Evolutionary conservation across 2,888 invertebrate genomes (phyloP).

Genomic region (Margaritifera margaritifera): DNA sequence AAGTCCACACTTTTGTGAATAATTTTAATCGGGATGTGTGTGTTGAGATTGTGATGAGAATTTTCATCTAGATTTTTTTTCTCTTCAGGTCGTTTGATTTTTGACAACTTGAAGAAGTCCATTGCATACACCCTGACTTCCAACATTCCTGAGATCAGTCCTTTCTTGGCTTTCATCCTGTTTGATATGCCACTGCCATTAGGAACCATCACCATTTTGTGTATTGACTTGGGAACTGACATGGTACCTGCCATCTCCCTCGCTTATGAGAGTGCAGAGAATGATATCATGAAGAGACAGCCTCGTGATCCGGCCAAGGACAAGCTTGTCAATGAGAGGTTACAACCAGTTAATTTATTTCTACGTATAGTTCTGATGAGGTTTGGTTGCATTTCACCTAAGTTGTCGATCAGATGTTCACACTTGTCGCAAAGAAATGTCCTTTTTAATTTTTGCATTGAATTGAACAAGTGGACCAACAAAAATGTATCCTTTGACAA

Average conservation of each 20-base stretch:
- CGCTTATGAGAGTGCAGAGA: conserved; percentile 92
- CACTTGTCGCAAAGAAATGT: too few relatives aligned
- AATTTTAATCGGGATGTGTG: too few relatives aligned
- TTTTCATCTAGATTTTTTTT: conserved; percentile 1
- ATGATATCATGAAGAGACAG: conserved; percentile 94
- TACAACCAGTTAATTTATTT: conserved; percentile 62
- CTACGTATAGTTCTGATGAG: too few relatives aligned
- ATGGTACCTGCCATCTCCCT: conserved; percentile 95
- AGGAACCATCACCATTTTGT: conserved; percentile 97
- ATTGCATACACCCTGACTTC: conserved; percentile 97
- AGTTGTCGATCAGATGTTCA: too few relatives aligned
- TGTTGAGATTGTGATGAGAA: too few relatives aligned
- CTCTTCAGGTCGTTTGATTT: conserved; percentile 81
- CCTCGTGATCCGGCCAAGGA: conserved; percentile 91
- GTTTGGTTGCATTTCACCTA: too few relatives aligned
- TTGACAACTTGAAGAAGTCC: conserved; percentile 98
- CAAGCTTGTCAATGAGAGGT: conserved; percentile 96
- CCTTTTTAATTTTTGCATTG: too few relatives aligned
- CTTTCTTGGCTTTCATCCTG: conserved; percentile 96
- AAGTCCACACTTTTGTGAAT: too few relatives aligned
- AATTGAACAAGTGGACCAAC: too few relatives aligned
- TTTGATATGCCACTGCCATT: conserved; percentile 95
- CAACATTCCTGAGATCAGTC: conserved; percentile 98
- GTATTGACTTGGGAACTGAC: conserved; percentile 99
- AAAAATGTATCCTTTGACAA: too few relatives aligned